Evolutionary conservation across 2,888 invertebrate genomes (phyloP), one percentile per base, ranked within the genome.

Genomic region (Tortrix viridana): DNA sequence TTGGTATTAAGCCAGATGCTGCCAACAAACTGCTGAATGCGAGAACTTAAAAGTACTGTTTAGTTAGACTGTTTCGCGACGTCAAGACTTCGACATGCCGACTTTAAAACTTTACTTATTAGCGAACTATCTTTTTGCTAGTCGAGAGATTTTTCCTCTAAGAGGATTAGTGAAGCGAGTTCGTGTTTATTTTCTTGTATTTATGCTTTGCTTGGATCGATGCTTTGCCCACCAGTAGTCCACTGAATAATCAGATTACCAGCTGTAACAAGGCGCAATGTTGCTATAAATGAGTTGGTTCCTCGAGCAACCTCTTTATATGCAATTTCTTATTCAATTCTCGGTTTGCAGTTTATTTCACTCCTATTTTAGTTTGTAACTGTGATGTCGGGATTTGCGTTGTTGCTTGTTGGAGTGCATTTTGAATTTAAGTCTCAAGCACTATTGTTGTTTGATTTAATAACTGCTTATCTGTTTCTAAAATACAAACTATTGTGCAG

Each of bases 91-190:
- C 53, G 59, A 49, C 60, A 54, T 41, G 54, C 64, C 65, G 49
- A 69, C 67, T 73, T 72, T 65, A 60, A 66, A 80, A 79, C 75
- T 80, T 78, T 69, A 67, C 70, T 75, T 77, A 78, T 74, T 76
- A 74, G 67, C 69, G 53, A 65, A 52, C 56, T 60, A 65, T 55
- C 55, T 50, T 56, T 60, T 52, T 43, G 60, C 60, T 20, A 50
- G 38, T 32, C 44, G 18, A 22, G 22, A 38, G 38, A 32, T 52
- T 62, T 57, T 56, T 52, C 55, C 38, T 14, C 66, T 71, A 68
- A 71, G 63, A 68, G 72, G 68, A 73, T 76, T 72, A 74, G 60
- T 67, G 19, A 55, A 65, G 62, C 57, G 62, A 70, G 65, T 70
- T 72, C 44, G 48, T 68, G 55, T 67, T 72, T 71, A 75, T 67